These are phyloP conservation scores for Fragum fragum DNA, from an alignment of 2,888 invertebrate genomes.

Conservation along the genomic window DNA sequence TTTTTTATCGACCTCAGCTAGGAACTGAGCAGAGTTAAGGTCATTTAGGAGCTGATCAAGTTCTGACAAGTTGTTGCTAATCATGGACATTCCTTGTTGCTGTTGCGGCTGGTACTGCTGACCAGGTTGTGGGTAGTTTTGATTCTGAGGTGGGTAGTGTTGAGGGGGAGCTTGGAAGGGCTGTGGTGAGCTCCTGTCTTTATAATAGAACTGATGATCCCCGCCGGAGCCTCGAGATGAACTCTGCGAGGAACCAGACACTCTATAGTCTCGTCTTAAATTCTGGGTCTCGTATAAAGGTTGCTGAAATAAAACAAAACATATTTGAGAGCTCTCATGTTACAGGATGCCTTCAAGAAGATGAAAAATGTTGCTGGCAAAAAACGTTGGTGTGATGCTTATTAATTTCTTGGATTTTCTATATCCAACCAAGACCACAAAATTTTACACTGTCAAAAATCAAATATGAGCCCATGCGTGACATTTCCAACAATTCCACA, in stretches of 20 bases:
- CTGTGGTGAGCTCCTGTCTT: slow-evolving; percentile 16
- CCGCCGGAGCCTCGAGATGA: slow-evolving; percentile 52
- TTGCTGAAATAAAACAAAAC: slow-evolving; percentile 69
- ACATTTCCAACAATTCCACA: too few species aligned
- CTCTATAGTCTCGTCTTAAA: slow-evolving; percentile 45
- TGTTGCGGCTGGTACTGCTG: slow-evolving; percentile 30
- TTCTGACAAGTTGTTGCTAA: slow-evolving; percentile 93
- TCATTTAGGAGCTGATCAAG: slow-evolving; percentile 96
- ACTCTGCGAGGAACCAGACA: slow-evolving; percentile 55
- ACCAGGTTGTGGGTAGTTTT: slow-evolving; percentile 10
- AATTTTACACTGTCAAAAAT: too few species aligned
- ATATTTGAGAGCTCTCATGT: too few species aligned
- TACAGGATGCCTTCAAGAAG: too few species aligned
- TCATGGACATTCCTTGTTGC: slow-evolving; percentile 76
- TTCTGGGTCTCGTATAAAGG: slow-evolving; percentile 80
- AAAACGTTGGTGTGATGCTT: too few species aligned
- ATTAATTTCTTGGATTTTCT: too few species aligned
- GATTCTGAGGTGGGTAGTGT: slow-evolving; percentile 31
- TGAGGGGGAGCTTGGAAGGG: slow-evolving; percentile 23
- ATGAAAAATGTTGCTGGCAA: too few species aligned
- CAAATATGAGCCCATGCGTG: too few species aligned
- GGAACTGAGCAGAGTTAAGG: slow-evolving; percentile 90
- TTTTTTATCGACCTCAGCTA: slow-evolving; percentile 84
- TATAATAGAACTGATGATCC: slow-evolving; percentile 22
- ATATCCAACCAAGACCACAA: too few species aligned